Percentiles rank a stretch among this genome's conserved stretches.
Conservation (phyloP, 1,140 invertebrate genomes). For the Mylabris phalerata region DNA sequence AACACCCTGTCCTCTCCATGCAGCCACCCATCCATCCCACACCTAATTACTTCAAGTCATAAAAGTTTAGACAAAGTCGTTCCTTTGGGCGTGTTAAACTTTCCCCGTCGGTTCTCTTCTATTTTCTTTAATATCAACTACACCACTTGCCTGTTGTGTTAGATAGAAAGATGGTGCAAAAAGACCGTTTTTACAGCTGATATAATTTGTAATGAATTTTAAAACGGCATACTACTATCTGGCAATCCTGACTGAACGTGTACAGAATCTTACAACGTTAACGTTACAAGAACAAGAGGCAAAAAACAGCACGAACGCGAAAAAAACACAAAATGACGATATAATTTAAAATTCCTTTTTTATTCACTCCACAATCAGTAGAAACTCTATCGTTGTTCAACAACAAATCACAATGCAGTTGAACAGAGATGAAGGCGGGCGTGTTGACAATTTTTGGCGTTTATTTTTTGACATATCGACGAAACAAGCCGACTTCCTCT, state of each 20-base stretch:
- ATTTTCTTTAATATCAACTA: not conserved
- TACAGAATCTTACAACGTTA: slow-evolving; percentile 71
- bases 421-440: not conserved
- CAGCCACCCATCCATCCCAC: no score
- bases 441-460: not conserved
- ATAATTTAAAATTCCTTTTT: not conserved
- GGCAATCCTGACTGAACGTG: slow-evolving; percentile 63
- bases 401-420: not conserved
- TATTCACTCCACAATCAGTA: not conserved
- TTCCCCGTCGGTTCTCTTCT: not conserved
- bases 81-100: no score
- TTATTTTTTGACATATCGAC: not conserved
- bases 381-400: slow-evolving; percentile 9
- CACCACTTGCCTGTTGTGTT: not conserved
- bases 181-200: slow-evolving; percentile 38
- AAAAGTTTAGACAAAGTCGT: not conserved
- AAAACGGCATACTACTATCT: slow-evolving; percentile 34
- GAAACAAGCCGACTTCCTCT: not conserved
- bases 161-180: slow-evolving; percentile 14
- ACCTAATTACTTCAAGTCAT: not conserved
- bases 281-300: no score
- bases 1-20: no score
- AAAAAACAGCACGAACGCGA: no score
- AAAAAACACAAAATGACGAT: not conserved
- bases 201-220: slow-evolving; percentile 42